These are phyloP conservation scores for Notothenia coriiceps DNA, from an alignment of 2,113 vertebrate genomes.

Conservation along the genomic window DNA sequence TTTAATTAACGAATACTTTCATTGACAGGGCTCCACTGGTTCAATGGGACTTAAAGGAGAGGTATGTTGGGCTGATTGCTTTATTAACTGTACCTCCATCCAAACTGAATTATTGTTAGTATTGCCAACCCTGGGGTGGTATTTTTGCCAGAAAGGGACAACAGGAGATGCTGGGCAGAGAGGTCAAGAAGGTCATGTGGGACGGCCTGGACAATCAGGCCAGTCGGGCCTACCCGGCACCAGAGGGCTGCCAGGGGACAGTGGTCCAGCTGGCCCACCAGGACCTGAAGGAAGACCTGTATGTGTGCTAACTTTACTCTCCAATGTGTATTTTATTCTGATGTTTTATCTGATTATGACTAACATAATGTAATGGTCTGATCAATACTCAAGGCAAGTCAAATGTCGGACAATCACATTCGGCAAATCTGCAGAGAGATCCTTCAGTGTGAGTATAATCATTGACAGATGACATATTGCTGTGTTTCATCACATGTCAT, in stretches of 20 bases:
- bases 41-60: conserved; percentile 88
- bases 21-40: conserved; percentile 88
- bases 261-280: conserved; percentile 86
- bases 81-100: neutral
- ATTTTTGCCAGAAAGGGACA: conserved; percentile 91
- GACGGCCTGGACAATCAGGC: conserved; percentile 88
- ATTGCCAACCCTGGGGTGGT: conserved; percentile 60
- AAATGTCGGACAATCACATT: conserved; percentile 92
- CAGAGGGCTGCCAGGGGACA: conserved; percentile 86
- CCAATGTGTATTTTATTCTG: neutral
- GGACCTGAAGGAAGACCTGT: conserved; percentile 92
- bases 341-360: conserved; percentile 6
- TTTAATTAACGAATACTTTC: conserved; percentile 33
- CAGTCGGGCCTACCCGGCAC: conserved; percentile 86
- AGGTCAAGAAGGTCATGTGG: conserved; percentile 89
- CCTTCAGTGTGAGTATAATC: conserved; percentile 89
- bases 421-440: conserved; percentile 94
- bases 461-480: conserved; percentile 9
- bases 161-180: conserved; percentile 88
- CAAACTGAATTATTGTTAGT: neutral
- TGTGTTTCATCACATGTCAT: conserved; percentile 13
- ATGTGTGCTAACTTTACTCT: conserved; percentile 69
- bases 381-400: conserved; percentile 83
- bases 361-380: neutral
- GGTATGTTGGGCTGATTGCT: conserved; percentile 82